Percentiles rank a stretch among this genome's conserved stretches.
These are phyloP conservation scores for Ophioninae sp. DNA, from an alignment of 2,888 invertebrate species.

Conservation along the genomic window DNA sequence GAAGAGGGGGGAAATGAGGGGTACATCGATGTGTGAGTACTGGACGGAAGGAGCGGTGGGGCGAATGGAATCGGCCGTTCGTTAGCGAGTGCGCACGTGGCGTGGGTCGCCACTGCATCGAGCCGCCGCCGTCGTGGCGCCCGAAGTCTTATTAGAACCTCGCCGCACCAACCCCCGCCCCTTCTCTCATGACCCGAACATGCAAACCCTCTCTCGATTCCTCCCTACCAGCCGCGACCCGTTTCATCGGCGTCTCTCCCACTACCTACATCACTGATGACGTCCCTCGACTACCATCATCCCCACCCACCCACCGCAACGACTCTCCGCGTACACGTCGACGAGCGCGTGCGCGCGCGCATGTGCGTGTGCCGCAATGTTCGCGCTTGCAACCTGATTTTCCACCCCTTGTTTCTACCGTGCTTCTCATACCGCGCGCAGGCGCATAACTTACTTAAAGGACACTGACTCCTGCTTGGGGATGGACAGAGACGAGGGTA, in stretches of 20 bases:
- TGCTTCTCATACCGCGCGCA: slow-evolving; percentile 67
- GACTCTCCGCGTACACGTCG: background rate
- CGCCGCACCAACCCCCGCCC: slow-evolving; percentile 53
- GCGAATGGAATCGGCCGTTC: slow-evolving; percentile 75
- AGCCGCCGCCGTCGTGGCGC: slow-evolving; percentile 80
- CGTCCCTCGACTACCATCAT: slow-evolving; percentile 9
- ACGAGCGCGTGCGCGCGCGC: background rate
- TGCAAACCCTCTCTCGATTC: slow-evolving; percentile 11
- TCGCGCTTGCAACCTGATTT: slow-evolving; percentile 50
- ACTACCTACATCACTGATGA: slow-evolving; percentile 17
- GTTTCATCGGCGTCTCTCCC: slow-evolving; percentile 34
- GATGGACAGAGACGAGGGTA: slow-evolving; percentile 51
- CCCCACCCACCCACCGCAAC: background rate
- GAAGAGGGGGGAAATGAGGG: slow-evolving; percentile 45
- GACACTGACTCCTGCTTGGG: slow-evolving; percentile 76
- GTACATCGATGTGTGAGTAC: slow-evolving; percentile 26
- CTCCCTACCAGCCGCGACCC: slow-evolving; percentile 27
- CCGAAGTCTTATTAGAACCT: slow-evolving; percentile 77
- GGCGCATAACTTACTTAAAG: slow-evolving; percentile 76
- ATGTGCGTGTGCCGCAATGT: slow-evolving; percentile 17
- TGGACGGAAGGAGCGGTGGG: slow-evolving; percentile 63
- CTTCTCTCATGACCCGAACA: slow-evolving; percentile 22
- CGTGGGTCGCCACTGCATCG: slow-evolving; percentile 71
- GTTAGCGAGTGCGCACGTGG: slow-evolving; percentile 80
- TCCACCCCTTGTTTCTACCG: slow-evolving; percentile 50